Conservation (phyloP, 2,113 vertebrate genomes). For the Ageneiosus marmoratus region DNA sequence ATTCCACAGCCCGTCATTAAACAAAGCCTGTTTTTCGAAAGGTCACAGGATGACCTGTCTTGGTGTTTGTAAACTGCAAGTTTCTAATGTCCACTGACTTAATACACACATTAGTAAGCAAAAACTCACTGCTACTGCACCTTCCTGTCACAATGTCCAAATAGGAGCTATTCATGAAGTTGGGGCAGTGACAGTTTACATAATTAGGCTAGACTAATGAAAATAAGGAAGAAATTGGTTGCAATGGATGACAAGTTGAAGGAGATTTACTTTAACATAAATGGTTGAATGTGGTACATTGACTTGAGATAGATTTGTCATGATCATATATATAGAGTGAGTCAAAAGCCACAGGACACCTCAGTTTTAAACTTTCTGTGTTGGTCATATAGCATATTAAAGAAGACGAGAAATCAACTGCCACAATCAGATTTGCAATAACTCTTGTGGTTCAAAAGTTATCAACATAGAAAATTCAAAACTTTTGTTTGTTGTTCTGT, state of each 20-base stretch:
- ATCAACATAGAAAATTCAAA: too few relatives aligned
- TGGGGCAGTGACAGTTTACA: background rate
- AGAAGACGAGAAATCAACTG: too few relatives aligned
- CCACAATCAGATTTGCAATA: too few relatives aligned
- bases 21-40: slow-evolving; percentile 64
- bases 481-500: too few relatives aligned
- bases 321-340: background rate
- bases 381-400: too few relatives aligned
- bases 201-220: background rate
- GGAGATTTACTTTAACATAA: background rate
- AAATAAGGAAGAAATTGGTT: background rate
- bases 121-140: slow-evolving; percentile 2
- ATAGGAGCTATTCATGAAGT: background rate
- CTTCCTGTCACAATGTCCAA: background rate
- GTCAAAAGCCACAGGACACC: too few relatives aligned
- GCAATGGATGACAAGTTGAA: background rate
- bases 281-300: background rate
- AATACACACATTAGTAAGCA: slow-evolving; percentile 8
- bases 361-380: too few relatives aligned
- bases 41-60: slow-evolving; percentile 57
- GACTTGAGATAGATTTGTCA: background rate
- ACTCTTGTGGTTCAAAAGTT: too few relatives aligned
- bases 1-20: slow-evolving; percentile 68
- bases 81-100: slow-evolving; percentile 29
- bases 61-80: slow-evolving; percentile 65